Percentiles rank a stretch among this genome's conserved stretches.
These are phyloP conservation scores for Tangara arthus DNA, from an alignment of 2,797 vertebrate species.

Conservation along the genomic window DNA sequence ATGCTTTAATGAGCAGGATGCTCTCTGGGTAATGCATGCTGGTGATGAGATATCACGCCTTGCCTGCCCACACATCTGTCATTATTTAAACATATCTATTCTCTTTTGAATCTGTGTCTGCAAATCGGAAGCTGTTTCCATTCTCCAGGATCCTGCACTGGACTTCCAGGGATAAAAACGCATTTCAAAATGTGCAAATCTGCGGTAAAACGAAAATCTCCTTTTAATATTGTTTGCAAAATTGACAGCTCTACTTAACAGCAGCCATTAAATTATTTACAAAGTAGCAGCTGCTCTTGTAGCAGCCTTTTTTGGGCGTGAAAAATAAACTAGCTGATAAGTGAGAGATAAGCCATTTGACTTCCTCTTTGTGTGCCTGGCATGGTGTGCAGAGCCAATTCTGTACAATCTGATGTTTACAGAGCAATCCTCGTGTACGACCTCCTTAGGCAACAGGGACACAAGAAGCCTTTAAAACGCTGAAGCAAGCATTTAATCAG, in stretches of 20 bases:
- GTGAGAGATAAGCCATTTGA: constrained; percentile 69
- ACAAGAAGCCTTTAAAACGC: constrained; percentile 57
- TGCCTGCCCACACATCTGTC: not conserved
- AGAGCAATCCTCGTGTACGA: constrained; percentile 36
- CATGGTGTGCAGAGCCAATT: constrained; percentile 56
- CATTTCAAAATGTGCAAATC: constrained; percentile 52
- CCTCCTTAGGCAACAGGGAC: constrained; percentile 68
- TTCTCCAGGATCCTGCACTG: constrained; percentile 21
- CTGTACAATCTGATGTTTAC: constrained; percentile 67
- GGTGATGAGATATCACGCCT: not conserved
- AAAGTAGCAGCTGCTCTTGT: constrained; percentile 70
- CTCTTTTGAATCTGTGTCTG: constrained; percentile 18
- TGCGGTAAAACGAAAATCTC: constrained; percentile 61
- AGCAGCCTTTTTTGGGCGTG: constrained; percentile 58
- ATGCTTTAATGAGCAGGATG: not conserved
- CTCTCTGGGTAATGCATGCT: not conserved
- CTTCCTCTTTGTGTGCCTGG: constrained; percentile 51
- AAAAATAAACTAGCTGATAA: constrained; percentile 76
- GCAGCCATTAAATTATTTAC: constrained; percentile 75
- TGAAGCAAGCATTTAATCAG: constrained; percentile 69
- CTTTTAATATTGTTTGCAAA: constrained; percentile 65
- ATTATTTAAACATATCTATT: constrained; percentile 30
- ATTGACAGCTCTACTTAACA: constrained; percentile 71
- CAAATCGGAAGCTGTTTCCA: constrained; percentile 13
- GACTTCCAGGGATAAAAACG: constrained; percentile 55